Conservation (phyloP, 2,113 vertebrate genomes). For the Melanerpes aurifrons region DNA sequence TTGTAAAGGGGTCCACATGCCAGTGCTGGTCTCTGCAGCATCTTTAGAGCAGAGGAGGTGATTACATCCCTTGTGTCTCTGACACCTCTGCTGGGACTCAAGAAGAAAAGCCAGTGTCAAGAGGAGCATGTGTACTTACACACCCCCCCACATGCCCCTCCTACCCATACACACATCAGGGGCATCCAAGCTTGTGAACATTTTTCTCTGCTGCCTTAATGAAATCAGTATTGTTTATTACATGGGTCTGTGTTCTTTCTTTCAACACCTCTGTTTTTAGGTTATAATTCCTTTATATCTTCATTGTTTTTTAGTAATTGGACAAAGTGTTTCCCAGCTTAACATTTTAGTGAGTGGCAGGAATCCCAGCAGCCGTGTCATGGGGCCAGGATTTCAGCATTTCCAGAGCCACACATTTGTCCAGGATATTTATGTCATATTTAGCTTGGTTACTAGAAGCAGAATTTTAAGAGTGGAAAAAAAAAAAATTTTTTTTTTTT, state of each 20-base stretch:
- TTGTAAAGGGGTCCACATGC: neutral
- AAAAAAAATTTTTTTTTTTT: neutral
- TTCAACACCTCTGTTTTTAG: constrained; percentile 65
- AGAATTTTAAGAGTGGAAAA: constrained; percentile 41
- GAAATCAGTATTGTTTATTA: constrained; percentile 59
- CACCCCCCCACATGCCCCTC: neutral
- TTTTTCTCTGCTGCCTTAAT: constrained; percentile 50
- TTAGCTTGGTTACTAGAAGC: constrained; percentile 47
- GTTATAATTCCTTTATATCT: constrained; percentile 70
- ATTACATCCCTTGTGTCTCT: neutral
- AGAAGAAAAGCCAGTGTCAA: neutral
- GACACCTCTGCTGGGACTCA: neutral
- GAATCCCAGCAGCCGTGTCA: constrained; percentile 54
- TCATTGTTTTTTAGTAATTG: constrained; percentile 67
- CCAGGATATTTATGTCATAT: constrained; percentile 61
- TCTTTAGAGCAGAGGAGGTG: neutral
- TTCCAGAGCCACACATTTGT: constrained; percentile 62
- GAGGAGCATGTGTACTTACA: neutral
- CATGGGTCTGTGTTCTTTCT: constrained; percentile 56
- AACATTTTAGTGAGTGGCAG: constrained; percentile 56
- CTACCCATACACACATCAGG: fast-evolving
- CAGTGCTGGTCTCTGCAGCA: neutral
- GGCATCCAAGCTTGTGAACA: neutral
- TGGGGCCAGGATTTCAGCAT: constrained; percentile 48
- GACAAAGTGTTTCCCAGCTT: constrained; percentile 69